Percentiles rank a stretch among this genome's conserved stretches.
Conservation (phyloP, 2,888 invertebrate species). For the Myathropa florea region DNA sequence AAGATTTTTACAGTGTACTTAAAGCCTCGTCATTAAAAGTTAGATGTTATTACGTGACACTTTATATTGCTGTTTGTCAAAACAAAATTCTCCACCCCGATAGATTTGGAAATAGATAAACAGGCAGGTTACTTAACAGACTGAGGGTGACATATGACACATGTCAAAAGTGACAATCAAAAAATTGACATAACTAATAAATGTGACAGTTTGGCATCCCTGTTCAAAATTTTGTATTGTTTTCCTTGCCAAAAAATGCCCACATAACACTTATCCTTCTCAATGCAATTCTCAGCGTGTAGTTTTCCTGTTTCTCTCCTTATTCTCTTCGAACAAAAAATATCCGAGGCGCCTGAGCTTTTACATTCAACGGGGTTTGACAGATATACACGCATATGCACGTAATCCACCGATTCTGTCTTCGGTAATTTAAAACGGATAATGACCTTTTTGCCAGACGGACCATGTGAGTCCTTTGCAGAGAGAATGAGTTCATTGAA, state of each 20-base stretch:
- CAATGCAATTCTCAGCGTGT: neutral
- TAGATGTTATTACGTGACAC: neutral
- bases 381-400: neutral
- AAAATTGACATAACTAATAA: too few species aligned
- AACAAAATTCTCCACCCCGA: neutral
- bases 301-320: neutral
- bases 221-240: neutral
- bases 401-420: slow-evolving; percentile 12
- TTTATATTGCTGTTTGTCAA: neutral
- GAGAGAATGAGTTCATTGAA: slow-evolving; percentile 54
- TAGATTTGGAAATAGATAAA: neutral
- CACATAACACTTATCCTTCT: slow-evolving; percentile 3
- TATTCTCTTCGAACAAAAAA: neutral
- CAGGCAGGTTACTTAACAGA: too few species aligned
- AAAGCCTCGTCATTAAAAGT: neutral
- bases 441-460: slow-evolving; percentile 51
- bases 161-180: neutral
- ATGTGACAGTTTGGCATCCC: neutral
- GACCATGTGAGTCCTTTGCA: slow-evolving; percentile 44
- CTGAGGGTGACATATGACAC: neutral
- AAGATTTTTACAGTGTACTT: too few species aligned
- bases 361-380: too few species aligned
- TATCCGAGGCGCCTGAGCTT: slow-evolving; percentile 3
- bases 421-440: slow-evolving; percentile 49
- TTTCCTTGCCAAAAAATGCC: neutral